Evolutionary conservation across 2,113 vertebrate genomes (phyloP).

Genomic region (Spermophilus dauricus): DNA sequence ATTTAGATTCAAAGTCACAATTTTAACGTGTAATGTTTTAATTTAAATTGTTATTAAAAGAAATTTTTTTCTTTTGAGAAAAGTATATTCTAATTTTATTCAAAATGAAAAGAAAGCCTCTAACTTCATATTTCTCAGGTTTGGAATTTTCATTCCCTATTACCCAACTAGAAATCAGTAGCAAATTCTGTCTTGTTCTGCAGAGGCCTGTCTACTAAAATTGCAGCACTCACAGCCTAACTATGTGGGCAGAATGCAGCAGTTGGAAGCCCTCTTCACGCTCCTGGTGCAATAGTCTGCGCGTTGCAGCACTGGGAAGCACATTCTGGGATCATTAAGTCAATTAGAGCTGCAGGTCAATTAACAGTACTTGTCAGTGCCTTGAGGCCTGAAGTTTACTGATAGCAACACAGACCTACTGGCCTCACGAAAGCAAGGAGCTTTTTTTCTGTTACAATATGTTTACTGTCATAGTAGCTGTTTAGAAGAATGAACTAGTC

Average conservation of each 20-base stretch:
- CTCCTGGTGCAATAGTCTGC: constrained; percentile 75
- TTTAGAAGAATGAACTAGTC: constrained; percentile 56
- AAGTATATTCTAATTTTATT: constrained; percentile 22
- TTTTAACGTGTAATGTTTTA: not conserved
- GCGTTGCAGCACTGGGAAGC: constrained; percentile 65
- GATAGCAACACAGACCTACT: not conserved
- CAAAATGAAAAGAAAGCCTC: not conserved
- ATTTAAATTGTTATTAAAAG: constrained; percentile 9
- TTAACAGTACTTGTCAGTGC: constrained; percentile 66
- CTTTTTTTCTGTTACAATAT: not conserved
- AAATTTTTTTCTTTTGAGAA: not conserved
- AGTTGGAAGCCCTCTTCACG: constrained; percentile 62
- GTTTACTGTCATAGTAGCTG: constrained; percentile 24
- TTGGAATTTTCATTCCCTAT: not conserved
- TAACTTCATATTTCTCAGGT: not conserved
- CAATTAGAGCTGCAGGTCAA: constrained; percentile 80
- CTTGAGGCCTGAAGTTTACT: constrained; percentile 62
- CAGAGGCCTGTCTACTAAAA: not conserved
- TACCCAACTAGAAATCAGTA: not conserved
- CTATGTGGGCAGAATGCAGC: constrained; percentile 4
- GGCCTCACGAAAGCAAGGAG: not conserved
- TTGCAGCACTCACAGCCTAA: constrained; percentile 53
- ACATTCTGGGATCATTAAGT: constrained; percentile 73
- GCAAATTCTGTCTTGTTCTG: not conserved
- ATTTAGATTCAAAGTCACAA: not conserved